Percentiles rank a stretch among this genome's conserved stretches.
phyloP scores from a whole-genome alignment of 2,888 invertebrate genomes.

The Linnaemya tessellans region DNA sequence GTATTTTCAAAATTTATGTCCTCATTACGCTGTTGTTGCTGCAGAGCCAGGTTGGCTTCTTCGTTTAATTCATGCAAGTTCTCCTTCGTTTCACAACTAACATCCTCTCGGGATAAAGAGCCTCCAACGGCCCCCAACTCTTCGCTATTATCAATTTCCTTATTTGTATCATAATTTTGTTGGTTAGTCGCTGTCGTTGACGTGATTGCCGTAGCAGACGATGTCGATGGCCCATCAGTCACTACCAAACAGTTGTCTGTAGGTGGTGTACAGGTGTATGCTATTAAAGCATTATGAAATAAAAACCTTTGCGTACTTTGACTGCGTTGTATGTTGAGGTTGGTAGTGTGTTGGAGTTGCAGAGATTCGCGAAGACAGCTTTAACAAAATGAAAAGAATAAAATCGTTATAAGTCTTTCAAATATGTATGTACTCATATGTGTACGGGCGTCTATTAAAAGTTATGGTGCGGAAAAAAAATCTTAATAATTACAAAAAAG shows the following conservation, averaged over 20 bases:
- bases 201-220: slow-evolving; percentile 28
- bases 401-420: neutral
- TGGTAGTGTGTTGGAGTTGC: slow-evolving; percentile 83
- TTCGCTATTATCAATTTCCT: slow-evolving; percentile 77
- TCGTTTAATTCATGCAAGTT: slow-evolving; percentile 76
- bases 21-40: slow-evolving; percentile 74
- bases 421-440: too few species aligned
- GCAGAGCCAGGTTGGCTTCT: slow-evolving; percentile 75
- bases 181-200: slow-evolving; percentile 62
- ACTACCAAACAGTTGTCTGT: slow-evolving; percentile 42
- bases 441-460: too few species aligned
- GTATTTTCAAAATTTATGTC: slow-evolving; percentile 71
- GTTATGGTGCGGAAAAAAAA: too few species aligned
- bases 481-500: too few species aligned
- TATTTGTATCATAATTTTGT: slow-evolving; percentile 78
- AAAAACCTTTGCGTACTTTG: slow-evolving; percentile 83
- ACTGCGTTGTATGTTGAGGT: slow-evolving; percentile 83
- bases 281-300: slow-evolving; percentile 76
- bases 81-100: slow-evolving; percentile 74
- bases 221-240: slow-evolving; percentile 51
- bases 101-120: slow-evolving; percentile 56
- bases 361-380: slow-evolving; percentile 83
- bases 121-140: slow-evolving; percentile 72
- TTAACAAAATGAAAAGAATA: slow-evolving; percentile 36
- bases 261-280: slow-evolving; percentile 67